Evolutionary conservation across 2,888 invertebrate species (phyloP).

Genomic region (Ectemnius lituratus): DNA sequence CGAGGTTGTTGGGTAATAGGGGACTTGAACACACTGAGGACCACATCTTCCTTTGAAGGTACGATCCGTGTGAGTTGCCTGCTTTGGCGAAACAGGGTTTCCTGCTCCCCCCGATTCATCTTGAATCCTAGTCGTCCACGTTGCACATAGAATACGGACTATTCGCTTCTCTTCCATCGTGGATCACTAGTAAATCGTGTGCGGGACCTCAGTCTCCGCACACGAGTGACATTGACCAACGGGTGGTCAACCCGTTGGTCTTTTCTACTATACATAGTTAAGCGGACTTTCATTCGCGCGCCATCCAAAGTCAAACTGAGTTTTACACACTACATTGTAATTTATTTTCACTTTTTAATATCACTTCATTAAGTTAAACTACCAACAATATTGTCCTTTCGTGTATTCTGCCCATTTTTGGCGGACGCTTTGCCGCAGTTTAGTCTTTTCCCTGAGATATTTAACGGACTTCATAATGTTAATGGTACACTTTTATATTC

Average conservation of each 20-base stretch:
- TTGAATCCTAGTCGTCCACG: slow-evolving; percentile 64
- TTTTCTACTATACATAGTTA: slow-evolving; percentile 48
- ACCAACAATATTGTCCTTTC: no score
- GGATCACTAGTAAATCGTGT: slow-evolving; percentile 71
- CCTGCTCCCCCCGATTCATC: slow-evolving; percentile 84
- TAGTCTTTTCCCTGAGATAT: no score
- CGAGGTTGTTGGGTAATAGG: slow-evolving; percentile 77
- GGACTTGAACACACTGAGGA: slow-evolving; percentile 82
- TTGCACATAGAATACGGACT: slow-evolving; percentile 67
- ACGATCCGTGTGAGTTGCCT: slow-evolving; percentile 79
- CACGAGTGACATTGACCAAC: slow-evolving; percentile 20
- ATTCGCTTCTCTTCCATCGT: slow-evolving; percentile 70
- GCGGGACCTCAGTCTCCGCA: slow-evolving; percentile 67
- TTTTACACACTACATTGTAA: no score
- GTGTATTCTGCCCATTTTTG: no score
- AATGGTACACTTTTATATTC: no score
- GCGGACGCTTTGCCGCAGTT: no score
- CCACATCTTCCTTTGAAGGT: slow-evolving; percentile 79
- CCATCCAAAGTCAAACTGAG: no score
- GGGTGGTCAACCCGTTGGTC: no score
- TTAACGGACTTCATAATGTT: no score
- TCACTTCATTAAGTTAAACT: no score
- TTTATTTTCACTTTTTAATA: no score
- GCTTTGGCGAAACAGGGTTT: slow-evolving; percentile 82
- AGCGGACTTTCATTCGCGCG: no score